Evolutionary conservation across 2,888 invertebrate species (phyloP).

Genomic region (Ectobius pallidus): DNA sequence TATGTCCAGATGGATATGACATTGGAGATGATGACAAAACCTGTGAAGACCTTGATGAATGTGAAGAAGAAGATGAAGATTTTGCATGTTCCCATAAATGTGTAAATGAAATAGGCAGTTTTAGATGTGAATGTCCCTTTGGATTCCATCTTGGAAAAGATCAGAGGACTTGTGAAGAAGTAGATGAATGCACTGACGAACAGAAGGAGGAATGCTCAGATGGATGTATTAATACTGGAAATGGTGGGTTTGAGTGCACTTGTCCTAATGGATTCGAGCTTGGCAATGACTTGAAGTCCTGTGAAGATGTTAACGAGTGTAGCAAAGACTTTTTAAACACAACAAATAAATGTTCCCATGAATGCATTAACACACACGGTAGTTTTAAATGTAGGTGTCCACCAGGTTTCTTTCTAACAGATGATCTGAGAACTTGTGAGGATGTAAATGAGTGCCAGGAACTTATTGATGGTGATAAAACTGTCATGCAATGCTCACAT

Average conservation of each 20-base stretch:
- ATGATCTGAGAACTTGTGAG: conserved; percentile 42
- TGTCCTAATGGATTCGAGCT: conserved; percentile 56
- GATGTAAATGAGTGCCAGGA: conserved; percentile 40
- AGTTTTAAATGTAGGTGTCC: conserved; percentile 60
- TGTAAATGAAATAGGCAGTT: conserved; percentile 50
- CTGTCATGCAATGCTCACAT: conserved; percentile 32
- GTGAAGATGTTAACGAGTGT: conserved; percentile 47
- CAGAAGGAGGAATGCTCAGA: conserved; percentile 52
- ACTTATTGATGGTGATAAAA: conserved; percentile 36
- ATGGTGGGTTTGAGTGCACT: conserved; percentile 57
- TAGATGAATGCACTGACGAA: conserved; percentile 54
- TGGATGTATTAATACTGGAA: conserved; percentile 48
- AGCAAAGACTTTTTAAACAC: too few relatives aligned
- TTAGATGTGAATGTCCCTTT: conserved; percentile 47
- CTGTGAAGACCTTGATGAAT: conserved; percentile 48
- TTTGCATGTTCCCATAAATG: conserved; percentile 59
- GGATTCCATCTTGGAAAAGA: conserved; percentile 46
- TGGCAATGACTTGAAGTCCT: conserved; percentile 50
- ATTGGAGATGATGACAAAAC: conserved; percentile 49
- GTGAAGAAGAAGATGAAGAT: conserved; percentile 37
- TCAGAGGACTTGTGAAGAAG: conserved; percentile 53
- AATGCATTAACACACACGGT: conserved; percentile 59
- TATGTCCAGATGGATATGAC: conserved; percentile 56
- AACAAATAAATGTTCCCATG: conserved; percentile 53
- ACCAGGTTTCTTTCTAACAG: conserved; percentile 52